phyloP scores from a whole-genome alignment of 2,113 vertebrate species.

The Nannobrachium achirus region DNA sequence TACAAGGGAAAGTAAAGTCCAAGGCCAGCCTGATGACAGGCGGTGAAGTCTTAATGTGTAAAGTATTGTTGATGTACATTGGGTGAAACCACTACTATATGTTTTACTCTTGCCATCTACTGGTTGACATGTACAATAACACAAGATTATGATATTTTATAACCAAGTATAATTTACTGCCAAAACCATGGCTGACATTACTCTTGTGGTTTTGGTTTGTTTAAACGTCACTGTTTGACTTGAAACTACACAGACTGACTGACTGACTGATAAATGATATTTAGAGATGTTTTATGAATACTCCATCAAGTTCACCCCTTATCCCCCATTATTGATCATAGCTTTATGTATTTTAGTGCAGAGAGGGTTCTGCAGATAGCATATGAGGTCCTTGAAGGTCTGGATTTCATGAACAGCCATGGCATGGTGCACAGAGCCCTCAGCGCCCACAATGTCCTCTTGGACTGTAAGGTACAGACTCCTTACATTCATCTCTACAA shows the following conservation, averaged over 20 bases:
- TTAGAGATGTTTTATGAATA: not conserved
- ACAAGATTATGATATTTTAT: not conserved
- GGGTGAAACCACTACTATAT: not conserved
- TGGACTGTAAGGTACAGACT: conserved; percentile 88
- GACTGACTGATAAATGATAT: no score
- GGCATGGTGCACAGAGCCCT: conserved; percentile 94
- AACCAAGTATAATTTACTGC: not conserved
- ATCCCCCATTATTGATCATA: not conserved
- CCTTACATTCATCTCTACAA: not conserved
- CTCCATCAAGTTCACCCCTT: not conserved
- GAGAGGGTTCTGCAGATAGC: conserved; percentile 87
- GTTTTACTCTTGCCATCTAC: conserved; percentile 37
- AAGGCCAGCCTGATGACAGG: no score
- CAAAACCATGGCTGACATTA: not conserved
- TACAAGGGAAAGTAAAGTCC: not conserved
- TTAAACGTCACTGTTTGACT: no score
- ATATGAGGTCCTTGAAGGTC: conserved; percentile 90
- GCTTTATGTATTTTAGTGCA: conserved; percentile 73
- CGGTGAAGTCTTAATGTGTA: not conserved
- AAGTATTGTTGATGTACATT: not conserved
- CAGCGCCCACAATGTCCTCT: conserved; percentile 87
- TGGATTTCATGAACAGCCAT: conserved; percentile 93
- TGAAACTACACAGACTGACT: no score
- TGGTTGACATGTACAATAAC: conserved; percentile 17
- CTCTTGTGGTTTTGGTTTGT: no score